phyloP scores from a whole-genome alignment of 2,888 invertebrate genomes.

The Pristionchus entomophagus region DNA sequence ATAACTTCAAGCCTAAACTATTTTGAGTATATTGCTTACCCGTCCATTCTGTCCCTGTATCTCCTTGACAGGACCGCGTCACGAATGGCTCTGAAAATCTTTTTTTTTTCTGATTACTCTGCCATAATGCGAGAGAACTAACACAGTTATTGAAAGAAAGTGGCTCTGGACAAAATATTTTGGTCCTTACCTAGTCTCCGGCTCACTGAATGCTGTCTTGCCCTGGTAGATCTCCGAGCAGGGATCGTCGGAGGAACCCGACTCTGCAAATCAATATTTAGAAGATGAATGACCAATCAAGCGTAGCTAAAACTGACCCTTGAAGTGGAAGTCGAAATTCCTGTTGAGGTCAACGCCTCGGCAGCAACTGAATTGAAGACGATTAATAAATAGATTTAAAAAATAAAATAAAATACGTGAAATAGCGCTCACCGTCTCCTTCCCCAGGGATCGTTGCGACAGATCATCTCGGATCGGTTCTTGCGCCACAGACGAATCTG shows the following conservation, averaged over 20 bases:
- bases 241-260: conserved; percentile 74
- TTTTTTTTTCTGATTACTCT: too few species aligned
- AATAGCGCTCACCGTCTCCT: conserved; percentile 52
- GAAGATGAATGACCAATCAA: too few species aligned
- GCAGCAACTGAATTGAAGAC: conserved; percentile 68
- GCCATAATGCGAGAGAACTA: too few species aligned
- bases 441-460: conserved; percentile 70
- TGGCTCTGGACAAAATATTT: not conserved
- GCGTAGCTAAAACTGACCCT: conserved; percentile 56
- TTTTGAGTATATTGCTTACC: conserved; percentile 10
- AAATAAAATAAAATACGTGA: not conserved
- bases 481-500: conserved; percentile 75
- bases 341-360: conserved; percentile 75
- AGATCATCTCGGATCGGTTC: conserved; percentile 72
- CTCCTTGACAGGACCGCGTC: conserved; percentile 69
- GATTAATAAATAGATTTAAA: not conserved
- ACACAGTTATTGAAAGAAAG: not conserved
- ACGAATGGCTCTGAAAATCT: conserved; percentile 69
- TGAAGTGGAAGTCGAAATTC: conserved; percentile 75
- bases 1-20: conserved; percentile 59
- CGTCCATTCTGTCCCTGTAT: conserved; percentile 72
- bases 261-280: conserved; percentile 58
- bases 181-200: conserved; percentile 64
- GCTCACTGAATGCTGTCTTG: conserved; percentile 73
- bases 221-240: conserved; percentile 76